phyloP scores from a whole-genome alignment of 1,140 invertebrate genomes.

The Bombus waltoni region DNA sequence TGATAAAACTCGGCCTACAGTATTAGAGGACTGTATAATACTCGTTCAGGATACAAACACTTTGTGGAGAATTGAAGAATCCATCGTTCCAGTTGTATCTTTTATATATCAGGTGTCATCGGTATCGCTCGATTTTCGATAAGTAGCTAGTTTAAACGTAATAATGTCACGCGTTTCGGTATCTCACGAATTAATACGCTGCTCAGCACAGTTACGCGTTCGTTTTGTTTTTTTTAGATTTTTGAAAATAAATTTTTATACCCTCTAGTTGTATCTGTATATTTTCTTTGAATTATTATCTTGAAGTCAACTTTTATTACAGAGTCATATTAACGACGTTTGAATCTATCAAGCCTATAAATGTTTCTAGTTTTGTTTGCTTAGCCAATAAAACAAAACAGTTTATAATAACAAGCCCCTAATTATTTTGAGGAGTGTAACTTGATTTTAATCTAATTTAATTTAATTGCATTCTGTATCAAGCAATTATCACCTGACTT shows the following conservation, averaged over 20 bases:
- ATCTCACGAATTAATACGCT: neutral
- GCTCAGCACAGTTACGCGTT: neutral
- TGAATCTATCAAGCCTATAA: neutral
- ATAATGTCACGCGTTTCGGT: neutral
- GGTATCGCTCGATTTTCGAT: neutral
- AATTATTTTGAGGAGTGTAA: too few relatives aligned
- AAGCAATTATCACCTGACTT: too few relatives aligned
- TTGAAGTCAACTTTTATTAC: accelerated
- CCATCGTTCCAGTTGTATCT: neutral
- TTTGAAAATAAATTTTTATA: neutral
- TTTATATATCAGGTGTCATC: neutral
- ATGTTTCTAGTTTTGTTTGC: neutral
- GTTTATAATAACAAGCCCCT: too few relatives aligned
- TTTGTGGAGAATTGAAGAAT: neutral
- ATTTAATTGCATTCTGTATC: too few relatives aligned
- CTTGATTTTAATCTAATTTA: too few relatives aligned
- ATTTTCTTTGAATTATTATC: neutral
- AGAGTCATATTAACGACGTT: too few relatives aligned
- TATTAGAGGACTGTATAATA: conserved; percentile 49
- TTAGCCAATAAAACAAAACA: neutral
- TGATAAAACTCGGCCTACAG: conserved; percentile 67
- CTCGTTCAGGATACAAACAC: conserved; percentile 11
- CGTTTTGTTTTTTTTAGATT: neutral
- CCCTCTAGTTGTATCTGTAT: too few relatives aligned
- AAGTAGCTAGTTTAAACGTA: neutral